These are phyloP conservation scores for Cynopterus brachyotis DNA, from an alignment of 2,113 vertebrate genomes.

Conservation along the genomic window DNA sequence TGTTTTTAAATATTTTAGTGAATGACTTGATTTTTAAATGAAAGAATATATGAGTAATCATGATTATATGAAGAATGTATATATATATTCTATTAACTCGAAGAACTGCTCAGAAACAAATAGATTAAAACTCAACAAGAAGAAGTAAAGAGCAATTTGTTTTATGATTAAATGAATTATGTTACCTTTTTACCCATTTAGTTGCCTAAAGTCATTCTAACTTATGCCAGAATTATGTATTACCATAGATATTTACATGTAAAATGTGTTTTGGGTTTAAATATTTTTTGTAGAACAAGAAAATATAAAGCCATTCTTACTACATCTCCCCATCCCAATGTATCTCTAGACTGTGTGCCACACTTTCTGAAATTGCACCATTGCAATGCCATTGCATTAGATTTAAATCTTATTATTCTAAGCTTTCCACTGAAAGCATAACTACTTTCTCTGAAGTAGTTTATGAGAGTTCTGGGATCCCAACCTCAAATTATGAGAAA, in stretches of 20 bases:
- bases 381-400: neutral
- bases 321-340: neutral
- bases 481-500: neutral
- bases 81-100: neutral
- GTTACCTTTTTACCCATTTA: neutral
- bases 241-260: slow-evolving; percentile 1
- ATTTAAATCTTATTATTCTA: neutral
- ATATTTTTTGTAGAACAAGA: neutral
- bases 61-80: no score
- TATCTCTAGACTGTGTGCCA: neutral
- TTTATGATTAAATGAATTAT: slow-evolving; percentile 17
- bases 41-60: neutral
- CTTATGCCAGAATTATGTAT: slow-evolving; percentile 2
- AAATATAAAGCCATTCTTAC: neutral
- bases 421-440: neutral
- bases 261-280: slow-evolving; percentile 1
- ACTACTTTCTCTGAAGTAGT: neutral
- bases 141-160: neutral
- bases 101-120: slow-evolving; percentile 27
- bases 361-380: neutral
- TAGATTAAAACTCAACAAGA: slow-evolving; percentile 18
- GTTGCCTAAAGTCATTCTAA: slow-evolving; percentile 35
- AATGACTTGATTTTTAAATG: neutral
- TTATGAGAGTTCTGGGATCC: neutral
- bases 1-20: slow-evolving; percentile 24